Evolutionary conservation across 2,797 vertebrate genomes (phyloP).

Genomic region (Margarornis squamiger): DNA sequence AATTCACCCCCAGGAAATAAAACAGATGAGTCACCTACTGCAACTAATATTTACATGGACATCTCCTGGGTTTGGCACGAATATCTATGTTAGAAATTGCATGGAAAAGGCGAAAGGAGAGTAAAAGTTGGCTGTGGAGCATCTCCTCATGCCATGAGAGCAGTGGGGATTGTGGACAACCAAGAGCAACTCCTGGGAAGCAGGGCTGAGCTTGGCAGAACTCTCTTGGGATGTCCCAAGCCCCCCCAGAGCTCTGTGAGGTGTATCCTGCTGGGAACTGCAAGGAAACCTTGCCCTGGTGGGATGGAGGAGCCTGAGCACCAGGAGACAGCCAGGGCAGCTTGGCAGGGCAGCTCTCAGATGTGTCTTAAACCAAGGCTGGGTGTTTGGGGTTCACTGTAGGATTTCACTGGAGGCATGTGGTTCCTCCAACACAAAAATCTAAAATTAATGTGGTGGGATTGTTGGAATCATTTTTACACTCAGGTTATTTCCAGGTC

Average conservation of each 20-base stretch:
- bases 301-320: background rate
- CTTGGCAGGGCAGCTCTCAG: background rate
- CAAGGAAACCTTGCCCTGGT: background rate
- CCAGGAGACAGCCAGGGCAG: background rate
- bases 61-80: background rate
- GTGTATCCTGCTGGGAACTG: background rate
- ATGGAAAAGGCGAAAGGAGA: background rate
- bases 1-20: background rate
- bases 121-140: background rate
- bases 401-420: background rate
- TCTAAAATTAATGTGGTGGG: too few species aligned
- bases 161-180: background rate
- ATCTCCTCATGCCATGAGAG: background rate
- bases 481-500: background rate
- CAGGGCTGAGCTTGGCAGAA: background rate
- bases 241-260: background rate
- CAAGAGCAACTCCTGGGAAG: background rate
- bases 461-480: background rate
- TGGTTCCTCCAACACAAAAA: background rate
- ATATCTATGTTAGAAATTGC: background rate
- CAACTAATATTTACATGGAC: too few species aligned
- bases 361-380: background rate
- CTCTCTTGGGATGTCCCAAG: background rate
- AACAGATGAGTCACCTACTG: background rate
- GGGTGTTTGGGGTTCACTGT: background rate